Conservation (phyloP, 2,797 vertebrate genomes). For the Labroides dimidiatus region DNA sequence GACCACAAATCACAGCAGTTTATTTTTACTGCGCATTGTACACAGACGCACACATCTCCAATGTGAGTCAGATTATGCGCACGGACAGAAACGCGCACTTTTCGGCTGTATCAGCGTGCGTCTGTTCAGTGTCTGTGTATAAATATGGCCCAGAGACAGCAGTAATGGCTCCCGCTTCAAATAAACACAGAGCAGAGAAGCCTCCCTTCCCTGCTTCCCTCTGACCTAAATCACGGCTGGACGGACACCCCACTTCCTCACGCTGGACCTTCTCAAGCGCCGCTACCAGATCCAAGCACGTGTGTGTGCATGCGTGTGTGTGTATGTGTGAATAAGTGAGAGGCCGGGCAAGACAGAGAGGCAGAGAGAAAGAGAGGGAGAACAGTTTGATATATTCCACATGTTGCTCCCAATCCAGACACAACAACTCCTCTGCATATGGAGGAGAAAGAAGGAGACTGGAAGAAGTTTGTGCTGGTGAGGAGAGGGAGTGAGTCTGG, state of each 20-base stretch:
- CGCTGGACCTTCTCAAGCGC: conserved; percentile 68
- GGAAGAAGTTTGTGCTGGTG: conserved; percentile 66
- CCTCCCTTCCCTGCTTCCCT: conserved; percentile 76
- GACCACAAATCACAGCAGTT: conserved; percentile 75
- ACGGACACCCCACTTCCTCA: conserved; percentile 81
- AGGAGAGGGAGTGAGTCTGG: conserved; percentile 54
- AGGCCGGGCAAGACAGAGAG: conserved; percentile 40
- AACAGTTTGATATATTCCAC: conserved; percentile 72
- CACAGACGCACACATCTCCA: conserved; percentile 65
- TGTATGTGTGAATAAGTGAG: conserved; percentile 51
- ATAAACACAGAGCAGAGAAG: conserved; percentile 84
- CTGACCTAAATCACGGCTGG: conserved; percentile 83
- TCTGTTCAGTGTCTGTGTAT: conserved; percentile 84
- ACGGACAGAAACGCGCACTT: conserved; percentile 40
- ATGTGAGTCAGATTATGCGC: conserved; percentile 63
- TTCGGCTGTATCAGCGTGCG: conserved; percentile 55
- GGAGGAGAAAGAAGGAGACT: conserved; percentile 58
- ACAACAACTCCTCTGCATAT: conserved; percentile 70
- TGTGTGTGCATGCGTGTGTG: background rate
- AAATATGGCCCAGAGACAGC: conserved; percentile 83
- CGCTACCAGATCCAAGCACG: conserved; percentile 32
- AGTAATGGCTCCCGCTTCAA: conserved; percentile 87
- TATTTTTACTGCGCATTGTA: conserved; percentile 77
- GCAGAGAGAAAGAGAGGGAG: conserved; percentile 35
- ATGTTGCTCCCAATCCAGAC: conserved; percentile 74